phyloP scores from a whole-genome alignment of 2,113 vertebrate species.

The Elanoides forficatus region DNA sequence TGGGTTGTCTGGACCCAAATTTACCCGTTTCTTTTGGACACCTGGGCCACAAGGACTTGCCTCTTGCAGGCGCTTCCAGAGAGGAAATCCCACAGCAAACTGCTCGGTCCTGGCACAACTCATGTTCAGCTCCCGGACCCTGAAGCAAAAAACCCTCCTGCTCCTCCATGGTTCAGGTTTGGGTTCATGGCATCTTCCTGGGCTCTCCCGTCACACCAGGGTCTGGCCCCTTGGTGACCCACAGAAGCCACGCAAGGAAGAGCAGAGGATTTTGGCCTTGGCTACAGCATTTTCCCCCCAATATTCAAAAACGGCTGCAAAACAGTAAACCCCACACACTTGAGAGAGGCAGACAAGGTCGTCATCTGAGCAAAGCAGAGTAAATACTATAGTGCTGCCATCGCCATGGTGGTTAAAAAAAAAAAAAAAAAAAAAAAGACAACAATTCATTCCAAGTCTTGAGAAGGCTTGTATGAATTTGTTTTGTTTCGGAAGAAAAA shows the following conservation, averaged over 20 bases:
- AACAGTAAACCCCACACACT: not conserved
- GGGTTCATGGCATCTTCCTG: not conserved
- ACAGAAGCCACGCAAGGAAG: not conserved
- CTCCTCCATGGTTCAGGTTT: not conserved
- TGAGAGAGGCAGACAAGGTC: not conserved
- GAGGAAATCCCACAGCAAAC: not conserved
- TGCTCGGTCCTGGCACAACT: accelerated
- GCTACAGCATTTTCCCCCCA: not conserved
- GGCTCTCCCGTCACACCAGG: not conserved
- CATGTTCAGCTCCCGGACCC: accelerated
- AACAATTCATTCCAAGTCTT: not conserved
- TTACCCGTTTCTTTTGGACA: not conserved
- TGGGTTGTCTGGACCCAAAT: not conserved
- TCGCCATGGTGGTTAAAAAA: not conserved
- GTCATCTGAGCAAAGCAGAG: not conserved
- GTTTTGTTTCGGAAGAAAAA: conserved; percentile 31
- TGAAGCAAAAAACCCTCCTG: not conserved
- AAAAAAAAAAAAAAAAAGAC: not conserved
- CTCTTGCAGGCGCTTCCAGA: not conserved
- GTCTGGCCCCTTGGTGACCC: not conserved
- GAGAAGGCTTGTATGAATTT: not conserved
- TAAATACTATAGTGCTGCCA: not conserved
- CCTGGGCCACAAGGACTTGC: no score
- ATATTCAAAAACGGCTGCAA: not conserved
- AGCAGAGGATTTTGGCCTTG: not conserved